Evolutionary conservation across 2,888 invertebrate genomes (phyloP).

Genomic region (Podotricha telesiphe): DNA sequence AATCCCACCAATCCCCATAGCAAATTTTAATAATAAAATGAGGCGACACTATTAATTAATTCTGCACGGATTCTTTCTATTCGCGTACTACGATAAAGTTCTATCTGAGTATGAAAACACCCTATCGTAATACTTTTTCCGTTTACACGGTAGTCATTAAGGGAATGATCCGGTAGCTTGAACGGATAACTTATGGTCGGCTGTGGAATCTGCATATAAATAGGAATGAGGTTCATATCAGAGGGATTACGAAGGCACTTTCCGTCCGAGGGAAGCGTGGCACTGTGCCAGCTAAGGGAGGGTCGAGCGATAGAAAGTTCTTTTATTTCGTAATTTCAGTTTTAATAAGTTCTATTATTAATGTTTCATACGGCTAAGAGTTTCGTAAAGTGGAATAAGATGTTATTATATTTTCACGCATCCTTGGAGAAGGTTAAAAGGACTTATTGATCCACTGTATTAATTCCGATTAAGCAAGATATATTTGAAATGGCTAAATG

Average conservation of each 20-base stretch:
- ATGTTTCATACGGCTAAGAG: slow-evolving; percentile 6
- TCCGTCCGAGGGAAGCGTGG: slow-evolving; percentile 45
- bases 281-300: slow-evolving; percentile 45
- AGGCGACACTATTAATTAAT: slow-evolving; percentile 78
- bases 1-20: slow-evolving; percentile 62
- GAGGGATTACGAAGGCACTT: slow-evolving; percentile 56
- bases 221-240: slow-evolving; percentile 68
- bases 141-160: slow-evolving; percentile 77
- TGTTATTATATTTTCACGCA: neutral
- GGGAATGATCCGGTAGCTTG: slow-evolving; percentile 75
- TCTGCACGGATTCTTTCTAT: slow-evolving; percentile 67
- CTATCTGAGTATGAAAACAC: slow-evolving; percentile 61
- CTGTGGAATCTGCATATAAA: slow-evolving; percentile 82
- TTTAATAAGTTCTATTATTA: slow-evolving; percentile 17
- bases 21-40: slow-evolving; percentile 73
- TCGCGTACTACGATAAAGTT: slow-evolving; percentile 61
- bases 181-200: slow-evolving; percentile 81
- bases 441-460: too few relatives aligned
- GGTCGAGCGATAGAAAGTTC: slow-evolving; percentile 32
- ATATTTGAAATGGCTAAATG: too few relatives aligned
- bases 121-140: slow-evolving; percentile 65
- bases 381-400: slow-evolving; percentile 5
- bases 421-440: too few relatives aligned
- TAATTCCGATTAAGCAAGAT: too few relatives aligned
- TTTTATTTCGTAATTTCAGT: slow-evolving; percentile 26